These are phyloP conservation scores for Anoplophora glabripennis DNA, from an alignment of 1,140 invertebrate species.

Conservation along the genomic window DNA sequence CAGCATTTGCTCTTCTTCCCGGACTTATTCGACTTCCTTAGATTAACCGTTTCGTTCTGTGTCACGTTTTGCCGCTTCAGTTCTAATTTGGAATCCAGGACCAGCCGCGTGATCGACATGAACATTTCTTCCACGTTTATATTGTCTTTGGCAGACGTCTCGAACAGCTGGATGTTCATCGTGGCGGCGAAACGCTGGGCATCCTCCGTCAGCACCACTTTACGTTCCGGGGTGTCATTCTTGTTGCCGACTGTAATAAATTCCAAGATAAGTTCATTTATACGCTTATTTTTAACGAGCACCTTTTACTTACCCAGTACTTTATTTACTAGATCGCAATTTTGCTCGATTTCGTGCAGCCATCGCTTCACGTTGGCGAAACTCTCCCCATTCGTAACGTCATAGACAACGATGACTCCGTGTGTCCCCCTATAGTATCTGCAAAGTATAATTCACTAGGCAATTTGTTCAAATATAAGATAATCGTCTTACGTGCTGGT, in stretches of 20 bases:
- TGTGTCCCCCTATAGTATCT: conserved; percentile 98
- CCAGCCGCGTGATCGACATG: conserved; percentile 66
- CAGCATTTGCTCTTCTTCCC: conserved; percentile 48
- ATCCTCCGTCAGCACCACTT: conserved; percentile 96
- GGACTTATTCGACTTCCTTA: conserved; percentile 55
- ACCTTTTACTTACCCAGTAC: conserved; percentile 75
- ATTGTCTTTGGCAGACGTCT: conserved; percentile 99
- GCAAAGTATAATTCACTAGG: conserved; percentile 40
- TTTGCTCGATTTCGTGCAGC: conserved; percentile 98
- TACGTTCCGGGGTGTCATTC: conserved; percentile 94
- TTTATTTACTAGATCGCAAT: conserved; percentile 99
- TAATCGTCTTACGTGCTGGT: conserved; percentile 72
- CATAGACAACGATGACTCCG: conserved; percentile 98
- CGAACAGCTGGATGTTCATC: conserved; percentile 95
- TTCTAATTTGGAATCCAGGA: conserved; percentile 58
- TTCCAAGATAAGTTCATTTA: not conserved
- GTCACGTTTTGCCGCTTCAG: conserved; percentile 60
- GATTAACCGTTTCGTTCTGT: conserved; percentile 55
- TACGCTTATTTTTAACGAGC: not conserved
- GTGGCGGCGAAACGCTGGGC: conserved; percentile 94
- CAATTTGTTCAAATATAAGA: conserved; percentile 8
- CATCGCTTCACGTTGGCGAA: conserved; percentile 98
- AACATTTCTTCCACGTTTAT: conserved; percentile 97
- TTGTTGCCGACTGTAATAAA: conserved; percentile 91
- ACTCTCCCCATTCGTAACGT: conserved; percentile 97